These are phyloP conservation scores for Odontocolon sp. DNA, from an alignment of 2,888 invertebrate genomes.

Conservation along the genomic window DNA sequence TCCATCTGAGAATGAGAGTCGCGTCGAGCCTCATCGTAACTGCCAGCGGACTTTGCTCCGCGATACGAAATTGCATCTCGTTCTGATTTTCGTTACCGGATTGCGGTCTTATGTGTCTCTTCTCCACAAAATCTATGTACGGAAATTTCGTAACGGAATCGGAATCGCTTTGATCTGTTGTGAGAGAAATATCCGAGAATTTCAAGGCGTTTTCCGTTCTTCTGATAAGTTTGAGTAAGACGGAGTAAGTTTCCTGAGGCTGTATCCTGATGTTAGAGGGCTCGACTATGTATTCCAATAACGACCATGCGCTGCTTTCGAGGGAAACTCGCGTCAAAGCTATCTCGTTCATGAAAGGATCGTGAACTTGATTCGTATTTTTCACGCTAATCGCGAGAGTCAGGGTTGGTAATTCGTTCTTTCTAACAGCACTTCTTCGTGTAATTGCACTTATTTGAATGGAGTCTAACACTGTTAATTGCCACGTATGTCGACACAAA, in stretches of 20 bases:
- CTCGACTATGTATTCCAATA: constrained; percentile 80
- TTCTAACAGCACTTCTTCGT: constrained; percentile 81
- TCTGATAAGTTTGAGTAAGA: constrained; percentile 82
- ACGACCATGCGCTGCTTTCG: constrained; percentile 84
- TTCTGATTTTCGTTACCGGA: constrained; percentile 63
- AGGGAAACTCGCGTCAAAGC: constrained; percentile 84
- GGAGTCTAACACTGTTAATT: constrained; percentile 84
- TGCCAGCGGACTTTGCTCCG: constrained; percentile 61
- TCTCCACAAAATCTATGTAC: constrained; percentile 81
- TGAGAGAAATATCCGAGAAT: constrained; percentile 79
- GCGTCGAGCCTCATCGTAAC: constrained; percentile 74
- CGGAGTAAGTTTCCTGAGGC: constrained; percentile 82
- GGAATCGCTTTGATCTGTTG: constrained; percentile 63
- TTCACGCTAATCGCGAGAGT: constrained; percentile 87
- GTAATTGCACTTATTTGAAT: constrained; percentile 83
- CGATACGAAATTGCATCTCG: constrained; percentile 60
- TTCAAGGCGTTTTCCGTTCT: constrained; percentile 61
- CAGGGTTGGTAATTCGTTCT: constrained; percentile 81
- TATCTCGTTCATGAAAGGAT: constrained; percentile 83
- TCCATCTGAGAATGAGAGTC: constrained; percentile 81
- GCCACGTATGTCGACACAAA: constrained; percentile 86
- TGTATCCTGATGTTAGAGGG: constrained; percentile 79
- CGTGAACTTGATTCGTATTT: constrained; percentile 86
- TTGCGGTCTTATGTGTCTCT: constrained; percentile 74
- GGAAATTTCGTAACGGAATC: constrained; percentile 75